Conservation (phyloP, 2,113 vertebrate genomes). For the Rhadina sibilatrix region DNA sequence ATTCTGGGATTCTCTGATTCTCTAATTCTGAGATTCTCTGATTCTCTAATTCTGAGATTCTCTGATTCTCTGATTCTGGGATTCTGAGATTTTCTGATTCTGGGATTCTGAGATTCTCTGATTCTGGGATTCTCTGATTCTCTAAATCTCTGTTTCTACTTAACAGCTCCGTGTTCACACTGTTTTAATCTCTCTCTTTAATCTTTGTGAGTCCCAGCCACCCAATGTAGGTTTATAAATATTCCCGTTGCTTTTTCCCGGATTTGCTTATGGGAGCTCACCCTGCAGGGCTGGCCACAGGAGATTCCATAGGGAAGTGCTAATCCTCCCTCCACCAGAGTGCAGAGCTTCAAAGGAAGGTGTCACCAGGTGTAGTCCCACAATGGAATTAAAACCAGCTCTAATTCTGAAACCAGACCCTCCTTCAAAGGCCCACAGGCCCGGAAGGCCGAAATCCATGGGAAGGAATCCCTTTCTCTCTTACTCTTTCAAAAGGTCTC, state of each 20-base stretch:
- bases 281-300: not conserved
- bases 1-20: no score
- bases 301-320: not conserved
- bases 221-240: accelerated
- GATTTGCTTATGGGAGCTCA: not conserved
- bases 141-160: not conserved
- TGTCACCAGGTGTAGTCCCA: not conserved
- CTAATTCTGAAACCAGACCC: not conserved
- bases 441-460: not conserved
- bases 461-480: accelerated
- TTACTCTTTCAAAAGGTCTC: not conserved
- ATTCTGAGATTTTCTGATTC: not conserved
- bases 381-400: not conserved
- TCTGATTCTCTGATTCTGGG: not conserved
- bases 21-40: not conserved
- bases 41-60: not conserved
- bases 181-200: not conserved
- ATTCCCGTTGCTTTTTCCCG: not conserved
- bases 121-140: not conserved
- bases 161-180: not conserved
- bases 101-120: no score
- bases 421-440: not conserved
- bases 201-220: accelerated
- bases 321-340: not conserved
- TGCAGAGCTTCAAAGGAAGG: not conserved